Evolutionary conservation across 1,140 invertebrate genomes (phyloP).

Genomic region (Temnothorax longispinosus): DNA sequence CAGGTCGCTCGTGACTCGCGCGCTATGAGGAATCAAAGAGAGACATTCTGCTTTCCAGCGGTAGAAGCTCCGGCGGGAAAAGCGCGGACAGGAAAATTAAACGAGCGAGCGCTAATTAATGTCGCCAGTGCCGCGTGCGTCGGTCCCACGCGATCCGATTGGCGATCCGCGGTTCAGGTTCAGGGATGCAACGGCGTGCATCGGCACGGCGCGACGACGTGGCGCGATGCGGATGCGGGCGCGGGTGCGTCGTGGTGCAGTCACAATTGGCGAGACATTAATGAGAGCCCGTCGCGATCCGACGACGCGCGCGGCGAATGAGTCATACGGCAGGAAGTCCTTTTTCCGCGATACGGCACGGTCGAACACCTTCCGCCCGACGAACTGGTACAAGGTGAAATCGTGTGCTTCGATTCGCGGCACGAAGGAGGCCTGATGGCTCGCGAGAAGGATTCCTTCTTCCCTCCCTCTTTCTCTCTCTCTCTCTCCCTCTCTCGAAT

Average conservation of each 20-base stretch:
- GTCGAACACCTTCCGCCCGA: slow-evolving; percentile 73
- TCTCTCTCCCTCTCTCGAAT: slow-evolving; percentile 19
- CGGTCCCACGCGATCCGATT: slow-evolving; percentile 34
- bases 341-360: slow-evolving; percentile 72
- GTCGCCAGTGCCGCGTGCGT: background rate
- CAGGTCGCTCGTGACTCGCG: slow-evolving; percentile 38
- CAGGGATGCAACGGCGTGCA: slow-evolving; percentile 41
- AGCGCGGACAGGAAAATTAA: slow-evolving; percentile 42
- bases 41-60: slow-evolving; percentile 8
- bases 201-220: background rate
- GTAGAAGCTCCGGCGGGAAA: background rate
- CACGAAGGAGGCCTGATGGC: background rate
- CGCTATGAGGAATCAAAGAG: slow-evolving; percentile 16
- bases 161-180: slow-evolving; percentile 19
- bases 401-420: slow-evolving; percentile 63
- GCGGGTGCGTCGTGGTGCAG: background rate
- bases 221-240: no score
- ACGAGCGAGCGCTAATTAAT: slow-evolving; percentile 22
- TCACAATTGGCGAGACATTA: slow-evolving; percentile 32
- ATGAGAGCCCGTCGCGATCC: slow-evolving; percentile 13
- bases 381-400: slow-evolving; percentile 81
- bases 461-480: background rate
- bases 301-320: slow-evolving; percentile 68
- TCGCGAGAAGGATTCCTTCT: slow-evolving; percentile 15
- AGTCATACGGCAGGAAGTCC: slow-evolving; percentile 81